Evolutionary conservation across 2,888 invertebrate species (phyloP), one percentile per base, ranked within the genome.

Genomic region (Tiphia femorata): DNA sequence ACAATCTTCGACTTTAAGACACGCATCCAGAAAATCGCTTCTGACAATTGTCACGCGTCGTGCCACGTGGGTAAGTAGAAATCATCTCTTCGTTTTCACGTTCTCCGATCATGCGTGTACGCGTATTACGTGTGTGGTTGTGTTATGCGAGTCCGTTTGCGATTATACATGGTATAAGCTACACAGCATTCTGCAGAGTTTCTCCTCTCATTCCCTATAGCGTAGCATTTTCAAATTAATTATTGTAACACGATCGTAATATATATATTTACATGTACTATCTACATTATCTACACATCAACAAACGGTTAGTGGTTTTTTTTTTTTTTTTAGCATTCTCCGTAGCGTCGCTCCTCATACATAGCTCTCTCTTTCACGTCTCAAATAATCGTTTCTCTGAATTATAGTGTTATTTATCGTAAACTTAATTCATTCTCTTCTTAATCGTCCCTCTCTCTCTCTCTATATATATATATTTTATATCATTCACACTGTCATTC

Each of bases 221-320:
- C 46, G 51, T 58, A 50, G 53, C 53, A 37, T 35, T 38, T 59
- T 70, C 57, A 67, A 64, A 72, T 67, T 67, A 76, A 68, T 75
- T 60, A 72, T 64, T 62, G 60, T 67, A 77, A 76, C 70, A 75
- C 71, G 66, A 67, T 75, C 72, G 62, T 69, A 72, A 73, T 73
- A 65, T 73, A 76, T 77, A 76, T 81, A 81, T 80, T 78, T 81
- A 80, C 81, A 81, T 78, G 76, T 64, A 82, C 79, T 83, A 83
- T 83, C 83, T 83, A 83, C 83, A 83, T 75, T 83, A 83, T 82
- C 83, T 83, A 83, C 82, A 83, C 83, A 83, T 80, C 79, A 79
- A 82, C 79, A 81, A 83, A 82, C 79, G 75, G 75, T 82, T 81
- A 82, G 76, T 73, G 37, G 16, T 7, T 35, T 14, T 12, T 33